Percentiles rank a stretch among this genome's conserved stretches.
Conservation (phyloP, 2,888 invertebrate species). For the Hipparchia semele region DNA sequence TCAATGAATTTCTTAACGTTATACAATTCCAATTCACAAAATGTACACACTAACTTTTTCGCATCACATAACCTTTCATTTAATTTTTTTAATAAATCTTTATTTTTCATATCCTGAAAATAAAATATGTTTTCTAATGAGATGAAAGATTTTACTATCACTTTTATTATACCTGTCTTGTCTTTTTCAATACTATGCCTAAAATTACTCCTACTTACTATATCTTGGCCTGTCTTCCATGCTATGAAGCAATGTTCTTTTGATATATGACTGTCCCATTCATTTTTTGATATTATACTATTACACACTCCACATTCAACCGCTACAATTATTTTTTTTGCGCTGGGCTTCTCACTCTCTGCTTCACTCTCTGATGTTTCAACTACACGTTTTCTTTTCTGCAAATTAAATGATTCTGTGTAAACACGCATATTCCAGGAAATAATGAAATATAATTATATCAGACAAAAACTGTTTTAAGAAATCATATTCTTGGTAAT, state of each 20-base stretch:
- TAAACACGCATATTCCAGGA: background rate
- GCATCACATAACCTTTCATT: slow-evolving; percentile 43
- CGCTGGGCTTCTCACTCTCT: slow-evolving; percentile 12
- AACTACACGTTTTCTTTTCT: slow-evolving; percentile 30
- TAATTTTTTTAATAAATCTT: slow-evolving; percentile 47
- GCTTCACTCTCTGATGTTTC: slow-evolving; percentile 19
- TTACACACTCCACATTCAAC: slow-evolving; percentile 51
- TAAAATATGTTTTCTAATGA: background rate
- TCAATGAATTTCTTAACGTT: slow-evolving; percentile 46
- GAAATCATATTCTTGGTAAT: too few species aligned
- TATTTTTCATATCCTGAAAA: slow-evolving; percentile 52
- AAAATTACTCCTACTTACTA: slow-evolving; percentile 50
- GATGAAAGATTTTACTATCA: too few species aligned
- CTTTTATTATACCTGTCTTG: background rate
- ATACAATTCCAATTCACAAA: slow-evolving; percentile 49
- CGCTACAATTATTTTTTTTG: slow-evolving; percentile 13
- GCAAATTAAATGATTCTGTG: background rate
- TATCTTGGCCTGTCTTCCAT: slow-evolving; percentile 49
- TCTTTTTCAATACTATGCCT: background rate
- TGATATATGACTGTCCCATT: slow-evolving; percentile 55
- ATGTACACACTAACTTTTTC: slow-evolving; percentile 50
- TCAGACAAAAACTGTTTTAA: background rate
- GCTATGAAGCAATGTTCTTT: slow-evolving; percentile 53
- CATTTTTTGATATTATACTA: slow-evolving; percentile 43
- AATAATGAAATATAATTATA: background rate